phyloP scores from a whole-genome alignment of 2,888 invertebrate genomes.

The Lapara coniferarum region DNA sequence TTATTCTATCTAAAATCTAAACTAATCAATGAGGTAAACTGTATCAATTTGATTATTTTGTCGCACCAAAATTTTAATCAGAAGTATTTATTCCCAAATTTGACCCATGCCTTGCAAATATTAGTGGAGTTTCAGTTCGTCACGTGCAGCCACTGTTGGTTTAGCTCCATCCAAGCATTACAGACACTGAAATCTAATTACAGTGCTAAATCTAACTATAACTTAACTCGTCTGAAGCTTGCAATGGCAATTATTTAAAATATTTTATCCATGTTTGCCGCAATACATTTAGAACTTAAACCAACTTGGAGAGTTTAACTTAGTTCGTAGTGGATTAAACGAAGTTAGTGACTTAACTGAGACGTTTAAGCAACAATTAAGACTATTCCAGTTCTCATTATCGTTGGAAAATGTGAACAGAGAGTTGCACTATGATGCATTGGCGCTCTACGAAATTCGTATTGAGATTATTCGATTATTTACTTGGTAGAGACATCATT shows the following conservation, averaged over 20 bases:
- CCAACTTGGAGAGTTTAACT: slow-evolving; percentile 2
- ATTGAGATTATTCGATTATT: no score
- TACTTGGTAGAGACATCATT: no score
- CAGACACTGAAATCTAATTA: not conserved
- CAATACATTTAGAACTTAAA: slow-evolving; percentile 9
- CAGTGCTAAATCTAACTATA: not conserved
- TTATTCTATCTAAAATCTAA: no score
- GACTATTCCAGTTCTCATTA: not conserved
- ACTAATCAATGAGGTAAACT: no score
- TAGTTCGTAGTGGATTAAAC: slow-evolving; percentile 3
- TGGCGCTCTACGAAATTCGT: no score
- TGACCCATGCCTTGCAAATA: not conserved
- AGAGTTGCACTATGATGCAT: no score
- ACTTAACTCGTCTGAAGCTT: not conserved
- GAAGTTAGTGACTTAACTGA: slow-evolving; percentile 17
- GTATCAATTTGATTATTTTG: no score
- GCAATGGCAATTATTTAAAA: slow-evolving; percentile 1
- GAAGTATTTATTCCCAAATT: no score
- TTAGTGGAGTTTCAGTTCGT: not conserved
- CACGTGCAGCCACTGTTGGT: not conserved
- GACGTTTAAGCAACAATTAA: slow-evolving; percentile 7
- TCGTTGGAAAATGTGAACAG: not conserved
- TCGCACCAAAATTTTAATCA: no score
- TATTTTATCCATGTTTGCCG: slow-evolving; percentile 6
- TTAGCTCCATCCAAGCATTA: not conserved